phyloP scores from a whole-genome alignment of 1,140 invertebrate species.

The Coenobita brevimanus region DNA sequence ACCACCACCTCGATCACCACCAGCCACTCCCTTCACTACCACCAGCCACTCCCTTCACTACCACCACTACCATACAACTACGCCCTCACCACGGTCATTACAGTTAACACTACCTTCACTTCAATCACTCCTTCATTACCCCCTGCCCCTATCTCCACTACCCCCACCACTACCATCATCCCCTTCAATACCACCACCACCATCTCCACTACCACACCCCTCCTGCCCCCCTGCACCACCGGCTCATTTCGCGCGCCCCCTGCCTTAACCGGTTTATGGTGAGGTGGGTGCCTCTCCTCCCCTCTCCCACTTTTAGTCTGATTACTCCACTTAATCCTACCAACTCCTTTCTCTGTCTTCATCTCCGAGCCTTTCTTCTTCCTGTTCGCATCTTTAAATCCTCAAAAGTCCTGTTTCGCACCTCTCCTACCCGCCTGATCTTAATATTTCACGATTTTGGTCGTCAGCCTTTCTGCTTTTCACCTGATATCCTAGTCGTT shows the following conservation, averaged over 20 bases:
- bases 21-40: too few relatives aligned
- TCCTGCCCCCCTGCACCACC: not conserved
- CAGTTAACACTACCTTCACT: too few relatives aligned
- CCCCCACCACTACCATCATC: too few relatives aligned
- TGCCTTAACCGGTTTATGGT: constrained; percentile 45
- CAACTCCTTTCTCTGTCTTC: not conserved
- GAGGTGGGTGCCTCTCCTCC: not conserved
- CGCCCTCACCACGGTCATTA: too few relatives aligned
- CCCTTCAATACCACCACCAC: not conserved
- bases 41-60: too few relatives aligned
- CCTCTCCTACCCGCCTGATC: too few relatives aligned
- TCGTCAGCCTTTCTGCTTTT: too few relatives aligned
- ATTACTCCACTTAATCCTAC: constrained; percentile 46
- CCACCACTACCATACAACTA: too few relatives aligned
- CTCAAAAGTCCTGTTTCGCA: too few relatives aligned
- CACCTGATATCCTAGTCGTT: too few relatives aligned
- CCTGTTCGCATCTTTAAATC: not conserved
- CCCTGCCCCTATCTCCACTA: not conserved
- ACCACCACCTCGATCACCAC: too few relatives aligned
- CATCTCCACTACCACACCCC: not conserved
- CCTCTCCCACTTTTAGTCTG: constrained; percentile 48
- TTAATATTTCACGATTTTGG: too few relatives aligned
- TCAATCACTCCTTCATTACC: not conserved
- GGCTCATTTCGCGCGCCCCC: constrained; percentile 26
- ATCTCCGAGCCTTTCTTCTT: not conserved